phyloP scores from a whole-genome alignment of 2,888 invertebrate genomes.

The Acanthosoma haemorrhoidale region DNA sequence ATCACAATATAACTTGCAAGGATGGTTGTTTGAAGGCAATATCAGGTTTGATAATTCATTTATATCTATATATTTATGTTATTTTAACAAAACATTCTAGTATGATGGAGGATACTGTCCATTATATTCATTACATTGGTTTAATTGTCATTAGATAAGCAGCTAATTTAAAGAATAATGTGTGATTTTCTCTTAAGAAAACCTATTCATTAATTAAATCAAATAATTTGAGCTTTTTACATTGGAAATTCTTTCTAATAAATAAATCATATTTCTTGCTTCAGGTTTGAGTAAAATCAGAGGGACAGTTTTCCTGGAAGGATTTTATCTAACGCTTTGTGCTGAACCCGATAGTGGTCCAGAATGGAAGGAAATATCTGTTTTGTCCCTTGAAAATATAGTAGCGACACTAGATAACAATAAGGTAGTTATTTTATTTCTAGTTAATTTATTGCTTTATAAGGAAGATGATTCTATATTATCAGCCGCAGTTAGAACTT shows the following conservation, averaged over 20 bases:
- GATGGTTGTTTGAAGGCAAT: slow-evolving; percentile 8
- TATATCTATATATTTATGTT: too few species aligned
- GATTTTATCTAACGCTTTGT: slow-evolving; percentile 48
- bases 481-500: too few species aligned
- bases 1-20: slow-evolving; percentile 7
- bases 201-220: neutral
- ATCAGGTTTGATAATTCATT: slow-evolving; percentile 1
- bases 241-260: neutral
- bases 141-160: too few species aligned
- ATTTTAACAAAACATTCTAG: too few species aligned
- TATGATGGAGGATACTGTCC: too few species aligned
- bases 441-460: slow-evolving; percentile 45
- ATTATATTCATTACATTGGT: too few species aligned
- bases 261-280: too few species aligned
- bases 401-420: slow-evolving; percentile 42
- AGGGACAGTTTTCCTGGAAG: slow-evolving; percentile 48
- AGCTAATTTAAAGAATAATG: too few species aligned
- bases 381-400: slow-evolving; percentile 48
- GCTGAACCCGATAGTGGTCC: slow-evolving; percentile 49
- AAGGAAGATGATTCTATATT: too few species aligned
- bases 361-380: slow-evolving; percentile 51
- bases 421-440: too few species aligned
- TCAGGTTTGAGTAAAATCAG: slow-evolving; percentile 32
- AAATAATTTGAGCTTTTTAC: neutral
- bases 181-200: too few species aligned